Evolutionary conservation across 1,140 invertebrate genomes (phyloP).

Genomic region (Drosophila bipectinata): DNA sequence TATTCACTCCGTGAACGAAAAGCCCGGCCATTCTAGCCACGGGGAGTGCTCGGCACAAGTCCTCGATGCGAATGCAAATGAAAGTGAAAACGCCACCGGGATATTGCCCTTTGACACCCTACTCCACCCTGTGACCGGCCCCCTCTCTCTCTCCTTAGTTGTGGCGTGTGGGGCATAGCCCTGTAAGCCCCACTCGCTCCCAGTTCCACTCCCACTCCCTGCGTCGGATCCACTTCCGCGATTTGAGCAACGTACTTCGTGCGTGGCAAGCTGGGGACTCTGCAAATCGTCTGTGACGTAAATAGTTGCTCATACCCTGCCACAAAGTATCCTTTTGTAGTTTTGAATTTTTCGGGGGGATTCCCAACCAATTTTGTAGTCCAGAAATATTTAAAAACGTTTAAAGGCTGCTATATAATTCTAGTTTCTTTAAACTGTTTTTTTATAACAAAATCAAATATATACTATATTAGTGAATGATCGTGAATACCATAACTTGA

Average conservation of each 20-base stretch:
- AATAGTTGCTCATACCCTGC: neutral
- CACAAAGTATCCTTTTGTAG: too few species aligned
- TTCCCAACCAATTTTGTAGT: too few species aligned
- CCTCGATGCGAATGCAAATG: conserved; percentile 55
- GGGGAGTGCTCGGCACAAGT: conserved; percentile 16
- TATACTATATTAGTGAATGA: too few species aligned
- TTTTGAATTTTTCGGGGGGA: too few species aligned
- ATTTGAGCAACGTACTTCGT: conserved; percentile 16
- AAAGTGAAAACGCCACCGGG: conserved; percentile 29
- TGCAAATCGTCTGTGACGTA: conserved; percentile 47
- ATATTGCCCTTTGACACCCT: conserved; percentile 6
- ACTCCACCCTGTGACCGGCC: neutral
- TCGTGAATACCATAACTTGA: too few species aligned
- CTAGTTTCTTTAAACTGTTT: too few species aligned
- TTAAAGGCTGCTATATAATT: too few species aligned
- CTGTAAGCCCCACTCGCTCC: neutral
- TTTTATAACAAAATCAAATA: too few species aligned
- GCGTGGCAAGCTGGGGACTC: conserved; percentile 30
- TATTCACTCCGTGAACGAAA: conserved; percentile 21
- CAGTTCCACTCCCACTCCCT: neutral
- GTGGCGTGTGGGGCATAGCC: neutral
- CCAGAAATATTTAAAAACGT: too few species aligned
- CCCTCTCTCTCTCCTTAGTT: neutral
- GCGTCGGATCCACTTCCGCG: neutral
- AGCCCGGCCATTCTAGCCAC: conserved; percentile 27